Evolutionary conservation across 2,888 invertebrate genomes (phyloP), one percentile per base, ranked within the genome.

Genomic region (Phaonia tiefii): DNA sequence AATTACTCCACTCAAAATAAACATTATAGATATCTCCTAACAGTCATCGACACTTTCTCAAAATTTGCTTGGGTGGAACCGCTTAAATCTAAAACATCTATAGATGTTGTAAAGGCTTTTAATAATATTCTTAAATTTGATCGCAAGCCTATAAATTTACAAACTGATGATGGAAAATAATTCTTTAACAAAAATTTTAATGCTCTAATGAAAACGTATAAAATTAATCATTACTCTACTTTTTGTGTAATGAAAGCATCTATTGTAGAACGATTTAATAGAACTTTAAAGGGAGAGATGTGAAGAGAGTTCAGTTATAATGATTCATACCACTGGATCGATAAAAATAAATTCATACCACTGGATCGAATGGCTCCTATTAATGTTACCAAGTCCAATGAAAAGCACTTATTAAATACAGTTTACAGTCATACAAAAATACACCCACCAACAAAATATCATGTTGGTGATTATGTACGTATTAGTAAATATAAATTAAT

Each of bases 21-120:
- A 42, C 44, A 22, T 0, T 44, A 22, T 65, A n/a, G 25, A 13
- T 65, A 44, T 65, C 7, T 65, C 5, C 22, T 65, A 25, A 65
- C 63, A 1, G 63, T 65, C 22, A 65, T 65, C 17, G 63, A 44
- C 13, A 65, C 63, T 5, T 65, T 65, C 54, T 65, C 73, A 10
- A 54, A 73, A 54, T 86, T 49, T 54, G 73, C 72, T 1, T 74
- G 73, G 60, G 60, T 10, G 2, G 60, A 37, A 10, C 17, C 17
- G 0, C 2, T 60, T 4, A 60, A 60, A 60, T 17, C 31, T 15
- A 60, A 60, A 60, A 60, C 5, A 10, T 4, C 37, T 4, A 20
- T 4, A 60, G 17, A 65, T 20, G 69, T 67, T 7, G 60, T 51
- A 25, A 49, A 31, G 11, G 67, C 73, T 46, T 60, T 65, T 73